Conservation (phyloP, 2,888 invertebrate genomes). For the Drosophila melanocephala region DNA sequence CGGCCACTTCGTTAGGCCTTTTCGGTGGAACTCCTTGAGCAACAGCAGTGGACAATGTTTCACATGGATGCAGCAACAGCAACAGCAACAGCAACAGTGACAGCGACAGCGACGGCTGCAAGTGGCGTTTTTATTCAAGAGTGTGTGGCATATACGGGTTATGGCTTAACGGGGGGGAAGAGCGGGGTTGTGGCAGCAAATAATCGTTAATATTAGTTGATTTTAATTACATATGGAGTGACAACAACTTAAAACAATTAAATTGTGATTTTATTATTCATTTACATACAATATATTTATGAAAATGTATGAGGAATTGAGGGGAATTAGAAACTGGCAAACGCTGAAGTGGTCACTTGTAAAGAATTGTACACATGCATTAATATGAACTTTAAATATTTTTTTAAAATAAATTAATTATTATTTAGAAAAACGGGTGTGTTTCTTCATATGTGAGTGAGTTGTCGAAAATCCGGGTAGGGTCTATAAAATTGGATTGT, state of each 20-base stretch:
- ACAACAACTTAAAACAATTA: neutral
- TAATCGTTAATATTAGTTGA: neutral
- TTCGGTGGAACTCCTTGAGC: constrained; percentile 72
- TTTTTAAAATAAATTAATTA: too few species aligned
- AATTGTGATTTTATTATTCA: neutral
- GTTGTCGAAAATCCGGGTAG: too few species aligned
- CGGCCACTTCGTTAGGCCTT: constrained; percentile 70
- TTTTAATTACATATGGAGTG: neutral
- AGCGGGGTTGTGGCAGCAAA: neutral
- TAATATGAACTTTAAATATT: too few species aligned
- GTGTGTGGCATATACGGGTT: neutral
- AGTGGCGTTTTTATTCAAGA: constrained; percentile 19
- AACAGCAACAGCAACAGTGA: constrained; percentile 36
- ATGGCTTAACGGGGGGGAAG: neutral
- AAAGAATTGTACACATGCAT: too few species aligned
- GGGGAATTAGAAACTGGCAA: neutral
- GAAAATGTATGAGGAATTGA: neutral
- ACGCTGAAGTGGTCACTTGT: too few species aligned
- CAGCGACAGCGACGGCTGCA: constrained; percentile 34
- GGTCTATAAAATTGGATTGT: neutral
- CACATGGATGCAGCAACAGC: constrained; percentile 41
- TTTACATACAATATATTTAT: neutral
- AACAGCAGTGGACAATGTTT: constrained; percentile 65
- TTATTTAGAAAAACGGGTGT: too few species aligned
- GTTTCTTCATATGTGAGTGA: too few species aligned